Base-by-base conservation (phyloP, 2,113 vertebrate species). In the Pachycephala philippinensis region DNA sequence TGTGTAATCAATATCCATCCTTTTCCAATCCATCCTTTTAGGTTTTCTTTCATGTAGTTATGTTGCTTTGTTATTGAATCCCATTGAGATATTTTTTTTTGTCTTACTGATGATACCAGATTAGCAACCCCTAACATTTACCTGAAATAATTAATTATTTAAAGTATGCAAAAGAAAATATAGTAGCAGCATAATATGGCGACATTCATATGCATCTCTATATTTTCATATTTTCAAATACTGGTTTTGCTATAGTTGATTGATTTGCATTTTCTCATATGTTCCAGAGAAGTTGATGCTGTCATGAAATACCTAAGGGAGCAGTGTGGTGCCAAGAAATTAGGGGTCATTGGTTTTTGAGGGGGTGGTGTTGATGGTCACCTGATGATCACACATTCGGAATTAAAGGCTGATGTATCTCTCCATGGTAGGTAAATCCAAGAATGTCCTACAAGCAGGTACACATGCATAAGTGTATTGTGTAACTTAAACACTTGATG, bases 351-450 rank as follows among this genome's bases (percentile, higher is more conserved):
- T 84, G 98, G 97, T 35, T 99, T 99, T 96, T 99, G 98, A 95
- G 99, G 98, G 98, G 97, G 98, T 45, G 98, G 98, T 33, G 21
- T 94, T 28, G 98, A 97, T 27, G 97, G 97, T 94, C 97, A 99
- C 52, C n/a, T 99, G 70, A 97, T 98, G 86, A 78, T 98, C 47
- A 97, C 93, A 7, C 98, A 98, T 47, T 84, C 44, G 0, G 97
- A 98, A 35, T 30, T 99, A 86, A 98, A 98, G 95, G 97, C 98
- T 2, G 97, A 94, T 17, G 97, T 99, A 31, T 98, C 99, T 5
- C n/a, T 98, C 59, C 98, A 97, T 5, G 98, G 98, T 98, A 96
- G 94, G 18, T 74, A 74, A 78, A 82, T 54, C 30, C 18, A 74
- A 72, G 22, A 22, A 50, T 8, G 35, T 56, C 61, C 45, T 28